Base-by-base conservation (phyloP, 2,797 vertebrate species). In the Spea hammondii region DNA sequence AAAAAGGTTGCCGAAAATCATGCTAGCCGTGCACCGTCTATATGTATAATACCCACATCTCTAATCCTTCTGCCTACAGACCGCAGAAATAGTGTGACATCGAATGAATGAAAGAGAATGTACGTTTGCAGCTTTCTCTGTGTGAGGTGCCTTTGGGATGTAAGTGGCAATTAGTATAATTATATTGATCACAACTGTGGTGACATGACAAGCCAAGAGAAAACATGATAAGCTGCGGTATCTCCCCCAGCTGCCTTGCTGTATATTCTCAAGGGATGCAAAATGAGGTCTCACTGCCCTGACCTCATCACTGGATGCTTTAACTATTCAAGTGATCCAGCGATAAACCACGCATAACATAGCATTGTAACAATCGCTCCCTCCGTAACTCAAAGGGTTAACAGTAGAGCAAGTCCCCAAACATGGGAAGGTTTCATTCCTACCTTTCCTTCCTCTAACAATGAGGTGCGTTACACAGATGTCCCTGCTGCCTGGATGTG, bases 121-220 rank as follows among this genome's bases (percentile, higher is more conserved):
- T 12, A 59, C 74, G 32, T 60, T 6, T 50, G 53, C 60, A 64
- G 74, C 5, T 45, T 6, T 64, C 75, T 14, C 62, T 5, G 74
- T 7, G 51, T 70, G 74, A 47, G 54, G 55, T 64, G 9, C 60
- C 14, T 68, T 72, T 64, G 46, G 9, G 74, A 81, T 60, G 14
- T 5, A 17, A 11, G 57, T n/a, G 57, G 55, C 75, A 77, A 82
- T 82, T 78, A 73, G 75, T 77, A 65, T 70, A 82, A 82, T 77
- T 82, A 57, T 44, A 70, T 47, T 66, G 70, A 51, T 65, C 32
- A 72, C 50, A 72, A 62, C 49, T 49, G 14, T 48, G 70, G 49
- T 44, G 65, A 73, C 60, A 69, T 82, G 80, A 74, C 80, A 82
- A 74, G 65, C 59, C 46, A 17, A 13, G 64, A 72, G n/a, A 65